Percentiles rank a stretch among this genome's conserved stretches.
Evolutionary conservation across 2,888 invertebrate species (phyloP).

Genomic region (Dioctria linearis): DNA sequence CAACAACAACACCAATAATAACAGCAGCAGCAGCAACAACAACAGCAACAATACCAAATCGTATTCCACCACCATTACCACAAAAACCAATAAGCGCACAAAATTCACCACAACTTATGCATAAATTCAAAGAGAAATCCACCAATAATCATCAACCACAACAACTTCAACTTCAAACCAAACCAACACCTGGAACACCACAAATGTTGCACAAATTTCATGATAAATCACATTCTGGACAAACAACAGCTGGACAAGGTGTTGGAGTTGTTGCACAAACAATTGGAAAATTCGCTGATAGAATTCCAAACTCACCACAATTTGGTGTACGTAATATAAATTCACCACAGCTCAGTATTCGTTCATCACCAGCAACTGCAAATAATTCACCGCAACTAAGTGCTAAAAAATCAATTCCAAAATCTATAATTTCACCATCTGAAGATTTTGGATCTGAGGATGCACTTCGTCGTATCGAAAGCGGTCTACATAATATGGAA

Average conservation of each 20-base stretch:
- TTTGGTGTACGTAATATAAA: conserved; percentile 55
- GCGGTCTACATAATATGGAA: conserved; percentile 71
- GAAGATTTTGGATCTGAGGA: conserved; percentile 71
- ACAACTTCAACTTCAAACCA: conserved; percentile 50
- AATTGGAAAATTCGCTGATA: conserved; percentile 54
- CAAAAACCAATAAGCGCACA: conserved; percentile 68
- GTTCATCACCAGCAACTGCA: conserved; percentile 57
- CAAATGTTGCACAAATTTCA: conserved; percentile 58
- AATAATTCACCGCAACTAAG: conserved; percentile 58
- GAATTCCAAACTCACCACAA: conserved; percentile 57
- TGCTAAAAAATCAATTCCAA: conserved; percentile 38
- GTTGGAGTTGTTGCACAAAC: conserved; percentile 15
- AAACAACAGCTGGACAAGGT: not conserved
- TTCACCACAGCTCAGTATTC: conserved; percentile 60
- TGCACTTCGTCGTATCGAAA: conserved; percentile 70
- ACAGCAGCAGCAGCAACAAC: too few species aligned
- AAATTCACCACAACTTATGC: conserved; percentile 66
- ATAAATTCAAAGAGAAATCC: conserved; percentile 68
- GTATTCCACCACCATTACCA: conserved; percentile 68
- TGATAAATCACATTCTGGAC: conserved; percentile 22
- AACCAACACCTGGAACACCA: conserved; percentile 53
- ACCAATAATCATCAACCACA: conserved; percentile 52
- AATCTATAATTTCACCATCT: conserved; percentile 64
- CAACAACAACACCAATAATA: too few species aligned
- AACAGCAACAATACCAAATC: conserved; percentile 58